Base-by-base conservation (phyloP, 2,888 invertebrate species). In the Imbricaverruca yamaguchii region DNA sequence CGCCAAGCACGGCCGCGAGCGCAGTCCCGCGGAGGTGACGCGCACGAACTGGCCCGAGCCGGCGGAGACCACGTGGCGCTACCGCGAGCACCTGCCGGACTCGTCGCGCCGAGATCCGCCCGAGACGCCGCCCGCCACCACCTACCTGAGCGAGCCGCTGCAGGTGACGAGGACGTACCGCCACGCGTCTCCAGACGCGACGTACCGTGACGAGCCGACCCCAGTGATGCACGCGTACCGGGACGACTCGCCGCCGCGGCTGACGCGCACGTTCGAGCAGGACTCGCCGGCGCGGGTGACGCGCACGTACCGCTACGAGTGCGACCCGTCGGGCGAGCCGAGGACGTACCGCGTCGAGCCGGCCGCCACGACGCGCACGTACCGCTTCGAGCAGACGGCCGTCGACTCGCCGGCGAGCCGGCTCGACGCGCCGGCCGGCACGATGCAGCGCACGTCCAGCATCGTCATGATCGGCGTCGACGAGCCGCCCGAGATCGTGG, bases 381-480 rank as follows among this genome's bases (percentile, higher is more conserved):
- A 55, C 74, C 74, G 55, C 55, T 74, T 55, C 74, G 23, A 74
- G 74, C 53, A 0, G 74, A 74, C 74, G 55, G 2, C 10, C 53
- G 12, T 21, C 55, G 53, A 74, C 6, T 18, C 53, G 18, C 3
- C 53, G 53, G 1, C 65, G 23, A 8, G n/a, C 0, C n/a, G 9
- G 2, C n/a, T 9, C 21, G 74, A 74, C 8, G 23, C 53, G 53
- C 21, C 55, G 8, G 39, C 39, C 39, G 74, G 55, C 13, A 6
- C 55, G 21, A 59, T 23, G 74, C 21, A 23, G 74, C 18, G 74
- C 53, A 11, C 74, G 74, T 79, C 79, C 57, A 57, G 57, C 25
- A 59, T 79, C n/a, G 79, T 79, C 15, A 79, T 79, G 79, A 79
- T 79, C 23, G 56, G 53, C 18, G 74, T 18, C 23, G 79, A 79